A percentile compares a stretch with the other conserved stretches of the same genome.
Evolutionary conservation across 2,888 invertebrate species (phyloP).

Genomic region (Cremastinae sp.): DNA sequence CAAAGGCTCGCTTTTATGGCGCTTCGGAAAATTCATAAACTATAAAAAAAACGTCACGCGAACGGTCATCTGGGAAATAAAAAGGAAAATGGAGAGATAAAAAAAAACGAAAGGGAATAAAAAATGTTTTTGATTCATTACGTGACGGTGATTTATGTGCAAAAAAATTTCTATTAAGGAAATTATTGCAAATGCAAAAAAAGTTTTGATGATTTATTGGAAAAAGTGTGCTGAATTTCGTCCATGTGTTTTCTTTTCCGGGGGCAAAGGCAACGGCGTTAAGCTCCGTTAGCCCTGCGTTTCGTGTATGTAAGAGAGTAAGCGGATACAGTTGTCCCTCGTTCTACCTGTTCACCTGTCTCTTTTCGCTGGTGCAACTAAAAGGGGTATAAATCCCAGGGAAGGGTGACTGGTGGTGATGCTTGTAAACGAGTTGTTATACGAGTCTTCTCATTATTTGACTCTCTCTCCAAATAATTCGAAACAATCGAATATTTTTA

Average conservation of each 20-base stretch:
- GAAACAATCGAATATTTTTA: neutral
- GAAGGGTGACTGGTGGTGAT: constrained; percentile 37
- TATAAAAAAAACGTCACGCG: constrained; percentile 7
- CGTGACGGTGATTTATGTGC: too few relatives aligned
- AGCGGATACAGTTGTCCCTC: constrained; percentile 75
- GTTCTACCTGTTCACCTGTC: constrained; percentile 74
- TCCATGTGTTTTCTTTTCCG: constrained; percentile 21
- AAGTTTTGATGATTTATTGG: too few relatives aligned
- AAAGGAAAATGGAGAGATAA: too few relatives aligned
- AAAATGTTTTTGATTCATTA: too few relatives aligned
- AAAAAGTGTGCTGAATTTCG: neutral
- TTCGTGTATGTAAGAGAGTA: constrained; percentile 58
- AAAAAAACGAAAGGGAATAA: too few relatives aligned
- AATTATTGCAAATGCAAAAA: too few relatives aligned
- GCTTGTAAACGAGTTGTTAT: constrained; percentile 18
- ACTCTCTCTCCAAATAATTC: neutral
- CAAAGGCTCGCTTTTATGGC: constrained; percentile 42
- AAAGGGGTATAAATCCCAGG: constrained; percentile 28
- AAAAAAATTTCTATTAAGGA: too few relatives aligned
- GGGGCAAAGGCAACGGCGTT: constrained; percentile 59
- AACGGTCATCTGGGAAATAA: too few relatives aligned
- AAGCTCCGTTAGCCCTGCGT: constrained; percentile 28
- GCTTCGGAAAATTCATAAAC: constrained; percentile 35
- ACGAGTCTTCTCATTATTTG: neutral
- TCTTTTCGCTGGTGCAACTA: constrained; percentile 53